phyloP scores from a whole-genome alignment of 2,797 vertebrate species.

The Orientallactaga sibirica region DNA sequence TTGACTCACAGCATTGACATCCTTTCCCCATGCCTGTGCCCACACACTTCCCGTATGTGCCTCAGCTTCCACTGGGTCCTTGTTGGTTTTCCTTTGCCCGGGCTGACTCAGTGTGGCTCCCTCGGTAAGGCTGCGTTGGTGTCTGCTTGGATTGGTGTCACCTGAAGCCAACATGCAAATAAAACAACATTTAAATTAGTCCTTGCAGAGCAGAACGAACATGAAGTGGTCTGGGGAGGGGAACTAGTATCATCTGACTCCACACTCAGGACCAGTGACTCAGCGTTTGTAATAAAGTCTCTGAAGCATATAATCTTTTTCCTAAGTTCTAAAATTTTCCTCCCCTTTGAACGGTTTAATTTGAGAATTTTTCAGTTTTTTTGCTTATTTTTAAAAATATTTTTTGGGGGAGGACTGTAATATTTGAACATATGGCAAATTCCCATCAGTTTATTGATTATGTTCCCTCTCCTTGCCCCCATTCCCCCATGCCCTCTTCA shows the following conservation, averaged over 20 bases:
- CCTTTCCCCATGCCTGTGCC: constrained; percentile 14
- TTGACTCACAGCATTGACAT: constrained; percentile 1
- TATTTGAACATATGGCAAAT: no score
- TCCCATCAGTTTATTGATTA: no score
- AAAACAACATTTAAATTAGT: constrained; percentile 6
- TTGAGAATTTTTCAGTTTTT: constrained; percentile 20
- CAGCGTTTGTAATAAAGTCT: background rate
- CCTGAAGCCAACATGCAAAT: background rate
- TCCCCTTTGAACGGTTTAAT: background rate
- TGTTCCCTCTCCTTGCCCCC: no score
- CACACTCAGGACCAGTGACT: background rate
- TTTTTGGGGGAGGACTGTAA: no score
- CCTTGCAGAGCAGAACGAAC: background rate
- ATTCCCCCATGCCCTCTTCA: no score
- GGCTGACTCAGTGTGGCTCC: constrained; percentile 39
- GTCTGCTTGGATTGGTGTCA: constrained; percentile 48
- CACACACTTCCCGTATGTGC: constrained; percentile 29
- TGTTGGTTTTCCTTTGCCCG: background rate
- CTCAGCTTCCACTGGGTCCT: background rate
- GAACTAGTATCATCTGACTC: background rate
- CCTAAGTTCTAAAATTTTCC: background rate
- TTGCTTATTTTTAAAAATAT: background rate
- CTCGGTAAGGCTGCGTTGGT: constrained; percentile 56
- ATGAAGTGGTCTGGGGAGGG: constrained; percentile 5
- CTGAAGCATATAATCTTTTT: background rate